Conservation (phyloP, 2,888 invertebrate species). For the Eilema sororculum region DNA sequence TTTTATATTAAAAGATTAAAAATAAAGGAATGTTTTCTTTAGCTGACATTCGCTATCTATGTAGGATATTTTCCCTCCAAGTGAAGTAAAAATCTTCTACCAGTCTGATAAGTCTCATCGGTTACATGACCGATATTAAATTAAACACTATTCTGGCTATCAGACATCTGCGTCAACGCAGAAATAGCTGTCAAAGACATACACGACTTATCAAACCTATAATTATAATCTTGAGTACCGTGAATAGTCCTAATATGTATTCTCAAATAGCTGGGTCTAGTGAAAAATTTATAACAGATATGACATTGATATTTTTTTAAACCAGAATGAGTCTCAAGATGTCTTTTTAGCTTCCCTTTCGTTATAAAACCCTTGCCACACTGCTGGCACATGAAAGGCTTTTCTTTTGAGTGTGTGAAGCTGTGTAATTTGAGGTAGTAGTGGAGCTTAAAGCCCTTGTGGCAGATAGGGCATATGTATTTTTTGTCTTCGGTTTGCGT, state of each 20-base stretch:
- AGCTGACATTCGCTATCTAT: too few relatives aligned
- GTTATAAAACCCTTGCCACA: constrained; percentile 83
- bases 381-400: constrained; percentile 80
- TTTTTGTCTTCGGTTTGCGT: constrained; percentile 71
- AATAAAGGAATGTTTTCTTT: too few relatives aligned
- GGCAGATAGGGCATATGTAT: constrained; percentile 73
- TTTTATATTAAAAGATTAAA: too few relatives aligned
- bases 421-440: constrained; percentile 80
- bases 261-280: constrained; percentile 75
- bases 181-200: constrained; percentile 13
- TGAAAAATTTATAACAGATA: constrained; percentile 82
- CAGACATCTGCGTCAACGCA: constrained; percentile 19
- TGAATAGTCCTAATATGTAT: constrained; percentile 81
- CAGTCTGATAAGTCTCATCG: too few relatives aligned
- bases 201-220: constrained; percentile 34
- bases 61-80: too few relatives aligned
- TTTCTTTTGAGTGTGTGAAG: constrained; percentile 80
- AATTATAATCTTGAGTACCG: constrained; percentile 74
- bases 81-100: too few relatives aligned
- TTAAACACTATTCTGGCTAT: constrained; percentile 33
- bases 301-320: constrained; percentile 82
- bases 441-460: constrained; percentile 78
- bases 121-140: background rate
- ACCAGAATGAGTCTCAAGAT: constrained; percentile 77
- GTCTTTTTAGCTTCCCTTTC: constrained; percentile 77